A percentile compares a stretch with the other conserved stretches of the same genome.
Evolutionary conservation across 1,140 invertebrate genomes (phyloP).

Genomic region (Gonatopus flavifemur): DNA sequence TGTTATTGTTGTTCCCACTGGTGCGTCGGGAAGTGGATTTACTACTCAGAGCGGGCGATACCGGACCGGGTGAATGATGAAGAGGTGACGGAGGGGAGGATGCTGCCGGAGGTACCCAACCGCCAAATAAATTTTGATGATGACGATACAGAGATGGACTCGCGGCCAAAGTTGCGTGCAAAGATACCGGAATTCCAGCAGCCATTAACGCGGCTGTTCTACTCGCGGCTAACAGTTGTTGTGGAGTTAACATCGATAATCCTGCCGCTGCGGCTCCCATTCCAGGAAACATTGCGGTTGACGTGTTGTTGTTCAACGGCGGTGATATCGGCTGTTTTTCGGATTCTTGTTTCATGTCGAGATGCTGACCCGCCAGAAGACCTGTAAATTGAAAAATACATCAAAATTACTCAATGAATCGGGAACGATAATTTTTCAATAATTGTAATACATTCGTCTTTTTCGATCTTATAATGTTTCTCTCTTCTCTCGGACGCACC

Average conservation of each 20-base stretch:
- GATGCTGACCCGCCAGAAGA: conserved; percentile 39
- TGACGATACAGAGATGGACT: conserved; percentile 52
- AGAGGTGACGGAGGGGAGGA: conserved; percentile 45
- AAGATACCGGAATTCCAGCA: conserved; percentile 49
- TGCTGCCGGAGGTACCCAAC: conserved; percentile 42
- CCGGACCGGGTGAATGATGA: conserved; percentile 40
- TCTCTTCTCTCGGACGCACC: neutral
- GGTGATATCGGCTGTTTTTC: conserved; percentile 50
- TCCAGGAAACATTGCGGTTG: conserved; percentile 45
- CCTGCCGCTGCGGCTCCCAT: conserved; percentile 51
- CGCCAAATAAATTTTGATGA: conserved; percentile 60
- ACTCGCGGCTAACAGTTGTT: conserved; percentile 60
- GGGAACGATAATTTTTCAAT: neutral
- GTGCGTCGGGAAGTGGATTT: conserved; percentile 38
- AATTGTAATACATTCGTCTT: conserved; percentile 2
- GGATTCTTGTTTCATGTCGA: conserved; percentile 48
- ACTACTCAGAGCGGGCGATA: conserved; percentile 39
- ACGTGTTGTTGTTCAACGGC: conserved; percentile 49
- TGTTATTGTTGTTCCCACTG: conserved; percentile 50
- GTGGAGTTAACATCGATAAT: conserved; percentile 58
- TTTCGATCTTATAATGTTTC: neutral
- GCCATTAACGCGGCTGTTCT: conserved; percentile 59
- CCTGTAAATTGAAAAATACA: conserved; percentile 53
- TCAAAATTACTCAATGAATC: neutral
- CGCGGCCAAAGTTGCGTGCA: conserved; percentile 45